Evolutionary conservation across 2,888 invertebrate genomes (phyloP), one percentile per base, ranked within the genome.

Genomic region (Cheilosia soror): DNA sequence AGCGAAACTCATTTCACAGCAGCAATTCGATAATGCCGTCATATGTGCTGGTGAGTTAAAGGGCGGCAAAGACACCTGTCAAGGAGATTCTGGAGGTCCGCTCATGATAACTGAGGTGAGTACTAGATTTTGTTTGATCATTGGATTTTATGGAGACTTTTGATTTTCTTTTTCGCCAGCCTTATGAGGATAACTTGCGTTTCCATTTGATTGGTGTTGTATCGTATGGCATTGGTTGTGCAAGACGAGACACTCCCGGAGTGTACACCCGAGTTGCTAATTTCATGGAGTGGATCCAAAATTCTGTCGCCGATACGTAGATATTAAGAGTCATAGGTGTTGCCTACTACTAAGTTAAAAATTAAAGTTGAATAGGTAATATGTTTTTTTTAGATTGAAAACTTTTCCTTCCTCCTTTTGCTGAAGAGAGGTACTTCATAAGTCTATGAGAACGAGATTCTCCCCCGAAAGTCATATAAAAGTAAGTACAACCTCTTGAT

Each of bases 181-280:
- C 93, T 94, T 88, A 92, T 62, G 95, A 95, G 1, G 93, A 95
- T 2, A 11, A 29, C 4, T 0, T 6, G 5, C 0, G 95, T 95
- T 1, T 95, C 95, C 0, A 76, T 86, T 90, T 94, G 87, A 93
- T 95, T 53, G 96, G 95, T 1, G 92, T 95, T 0, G 95, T 95
- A 0, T 95, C 95, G 0, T 95, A 94, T 89, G 95, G 95, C 0
- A 94, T 93, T 88, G 93, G 93, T 66, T 95, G 95, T 89, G 95
- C 94, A 0, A 93, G 94, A 88, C 92, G 93, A 13, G 93, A 93
- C 1, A 93, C 92, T 88, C 95, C 95, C 0, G 95, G 95, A 2
- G 94, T 95, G 7, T 95, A 95, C 89, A 93, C 94, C 0, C 92
- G 94, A 82, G 93, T 95, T 0, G 93, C 94, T 0, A 88, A 93